Evolutionary conservation across 2,113 vertebrate genomes (phyloP).

Genomic region (Lontra canadensis): DNA sequence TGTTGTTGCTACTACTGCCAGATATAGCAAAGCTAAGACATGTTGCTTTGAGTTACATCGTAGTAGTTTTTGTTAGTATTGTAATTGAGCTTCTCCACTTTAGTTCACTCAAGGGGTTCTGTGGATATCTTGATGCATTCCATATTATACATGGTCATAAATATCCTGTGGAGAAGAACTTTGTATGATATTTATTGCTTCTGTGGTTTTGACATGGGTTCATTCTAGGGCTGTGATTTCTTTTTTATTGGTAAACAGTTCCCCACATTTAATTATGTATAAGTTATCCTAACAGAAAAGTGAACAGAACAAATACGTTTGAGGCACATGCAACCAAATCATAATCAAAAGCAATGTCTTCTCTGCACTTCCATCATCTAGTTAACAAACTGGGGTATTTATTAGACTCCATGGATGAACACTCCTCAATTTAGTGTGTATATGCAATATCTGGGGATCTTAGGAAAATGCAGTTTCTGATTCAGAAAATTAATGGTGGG

Average conservation of each 20-base stretch:
- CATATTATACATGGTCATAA: not conserved
- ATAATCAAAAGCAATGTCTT: not conserved
- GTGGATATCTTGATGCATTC: not conserved
- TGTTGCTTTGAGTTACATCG: not conserved
- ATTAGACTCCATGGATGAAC: not conserved
- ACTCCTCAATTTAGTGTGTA: not conserved
- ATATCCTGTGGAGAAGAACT: not conserved
- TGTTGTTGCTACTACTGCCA: conserved; percentile 2
- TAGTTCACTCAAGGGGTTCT: not conserved
- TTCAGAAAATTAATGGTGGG: not conserved
- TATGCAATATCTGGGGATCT: not conserved
- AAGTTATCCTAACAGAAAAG: not conserved
- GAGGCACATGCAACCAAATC: not conserved
- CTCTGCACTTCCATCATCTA: not conserved
- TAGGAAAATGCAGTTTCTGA: not conserved
- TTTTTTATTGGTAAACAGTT: not conserved
- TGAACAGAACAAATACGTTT: not conserved
- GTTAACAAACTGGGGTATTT: not conserved
- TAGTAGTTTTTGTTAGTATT: not conserved
- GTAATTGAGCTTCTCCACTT: not conserved
- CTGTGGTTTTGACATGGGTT: not conserved
- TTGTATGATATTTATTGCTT: not conserved
- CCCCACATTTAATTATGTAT: not conserved
- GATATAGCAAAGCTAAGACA: conserved; percentile 17
- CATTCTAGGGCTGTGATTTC: not conserved